Base-by-base conservation (phyloP, 2,888 invertebrate genomes). In the Ochropacha duplaris region DNA sequence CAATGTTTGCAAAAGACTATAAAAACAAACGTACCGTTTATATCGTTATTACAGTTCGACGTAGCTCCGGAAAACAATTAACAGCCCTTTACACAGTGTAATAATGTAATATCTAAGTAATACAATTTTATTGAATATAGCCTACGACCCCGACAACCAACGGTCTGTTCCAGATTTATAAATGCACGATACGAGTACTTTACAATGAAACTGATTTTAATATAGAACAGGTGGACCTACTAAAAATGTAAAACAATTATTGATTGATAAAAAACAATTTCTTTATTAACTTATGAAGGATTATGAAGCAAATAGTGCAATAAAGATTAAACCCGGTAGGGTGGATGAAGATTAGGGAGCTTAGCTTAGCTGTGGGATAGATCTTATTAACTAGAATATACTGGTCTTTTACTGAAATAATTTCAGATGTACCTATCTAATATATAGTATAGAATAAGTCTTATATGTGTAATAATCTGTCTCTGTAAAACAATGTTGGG, bases 21-120 rank as follows among this genome's bases (percentile, higher is more conserved):
- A 83, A 84, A 82, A 86, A 79, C 73, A 76, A 83, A 78, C 76
- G 79, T 77, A 72, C 69, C 76, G 68, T 81, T 84, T 81, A 84
- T 78, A 80, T 81, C 79, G 77, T 77, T 79, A 78, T 78, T 76
- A 69, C 76, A 69, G 73, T 78, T 80, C 77, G 72, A 76, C 73
- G 69, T 68, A 71, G 77, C 66, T 68, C 67, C 67, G 69, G 74
- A 76, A 78, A 83, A 76, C 79, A 81, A 83, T 84, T 83, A 83
- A 79, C 78, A 69, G 62, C 66, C 66, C 66, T 74, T 72, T 71
- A 71, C 66, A 72, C 66, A 60, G 55, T 60, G 66, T 68, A 69
- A 70, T 71, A 69, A 66, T 60, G 66, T 71, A 63, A 31, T 12
- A 31, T 12, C 65, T 62, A 61, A 44, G 44, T 19, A 44, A 44